phyloP scores from a whole-genome alignment of 2,113 vertebrate species.

The Jaculus jaculus region DNA sequence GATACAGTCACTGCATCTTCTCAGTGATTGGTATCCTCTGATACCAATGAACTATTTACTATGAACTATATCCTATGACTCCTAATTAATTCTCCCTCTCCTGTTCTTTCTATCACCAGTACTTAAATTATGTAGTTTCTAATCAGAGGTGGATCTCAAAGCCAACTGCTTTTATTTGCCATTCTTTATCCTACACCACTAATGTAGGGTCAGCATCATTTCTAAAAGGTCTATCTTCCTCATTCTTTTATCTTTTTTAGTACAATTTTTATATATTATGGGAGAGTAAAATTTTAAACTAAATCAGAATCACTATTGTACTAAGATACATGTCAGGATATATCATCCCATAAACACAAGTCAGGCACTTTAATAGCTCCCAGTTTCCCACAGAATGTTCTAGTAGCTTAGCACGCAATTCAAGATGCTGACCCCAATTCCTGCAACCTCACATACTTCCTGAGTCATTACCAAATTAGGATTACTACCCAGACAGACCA shows the following conservation, averaged over 20 bases:
- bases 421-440: background rate
- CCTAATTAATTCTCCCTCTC: background rate
- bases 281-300: conserved; percentile 18
- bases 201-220: background rate
- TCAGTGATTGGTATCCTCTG: background rate
- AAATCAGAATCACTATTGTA: conserved; percentile 5
- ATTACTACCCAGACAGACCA: background rate
- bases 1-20: too few species aligned
- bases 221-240: background rate
- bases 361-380: background rate
- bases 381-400: background rate
- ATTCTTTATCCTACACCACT: background rate
- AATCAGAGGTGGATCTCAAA: background rate
- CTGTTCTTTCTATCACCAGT: background rate
- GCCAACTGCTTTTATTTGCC: background rate
- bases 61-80: background rate
- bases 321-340: background rate
- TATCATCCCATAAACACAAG: background rate
- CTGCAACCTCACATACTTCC: background rate
- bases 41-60: too few species aligned
- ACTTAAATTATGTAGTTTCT: background rate
- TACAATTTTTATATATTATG: background rate
- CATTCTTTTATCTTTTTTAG: background rate
- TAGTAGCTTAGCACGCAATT: background rate
- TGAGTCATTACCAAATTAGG: background rate